Conservation (phyloP, 2,888 invertebrate species). For the Palloptera scutellata region DNA sequence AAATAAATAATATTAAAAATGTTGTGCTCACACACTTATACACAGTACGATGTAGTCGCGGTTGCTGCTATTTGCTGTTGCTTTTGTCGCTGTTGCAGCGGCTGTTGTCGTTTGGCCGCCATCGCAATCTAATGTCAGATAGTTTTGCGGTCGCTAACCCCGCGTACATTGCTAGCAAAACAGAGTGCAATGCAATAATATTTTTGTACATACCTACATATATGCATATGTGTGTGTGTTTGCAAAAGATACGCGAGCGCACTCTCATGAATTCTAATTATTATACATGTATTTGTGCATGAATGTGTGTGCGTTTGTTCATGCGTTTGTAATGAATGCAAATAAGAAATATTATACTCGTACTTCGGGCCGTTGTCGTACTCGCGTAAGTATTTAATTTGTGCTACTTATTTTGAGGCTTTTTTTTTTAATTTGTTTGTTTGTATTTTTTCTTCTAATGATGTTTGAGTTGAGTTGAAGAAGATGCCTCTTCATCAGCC, state of each 20-base stretch:
- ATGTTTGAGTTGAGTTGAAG: neutral
- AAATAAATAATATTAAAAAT: conserved; percentile 25
- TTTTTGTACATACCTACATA: neutral
- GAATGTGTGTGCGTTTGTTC: conserved; percentile 15
- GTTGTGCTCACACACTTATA: neutral
- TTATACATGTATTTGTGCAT: conserved; percentile 5
- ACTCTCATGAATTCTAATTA: too few species aligned
- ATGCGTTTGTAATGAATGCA: conserved; percentile 22
- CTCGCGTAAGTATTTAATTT: neutral
- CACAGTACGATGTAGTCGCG: conserved; percentile 3
- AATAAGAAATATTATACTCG: conserved; percentile 17
- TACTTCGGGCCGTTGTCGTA: neutral
- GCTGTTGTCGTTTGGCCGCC: conserved; percentile 63
- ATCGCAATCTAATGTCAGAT: conserved; percentile 65
- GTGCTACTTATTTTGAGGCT: neutral
- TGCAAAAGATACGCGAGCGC: neutral
- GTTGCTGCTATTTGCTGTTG: conserved; percentile 5
- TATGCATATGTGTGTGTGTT: neutral
- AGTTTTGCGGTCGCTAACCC: conserved; percentile 65
- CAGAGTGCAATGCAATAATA: conserved; percentile 15
- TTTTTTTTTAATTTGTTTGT: too few species aligned
- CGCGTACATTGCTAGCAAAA: conserved; percentile 27
- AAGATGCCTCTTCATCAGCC: too few species aligned
- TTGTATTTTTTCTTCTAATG: neutral
- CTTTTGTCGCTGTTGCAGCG: conserved; percentile 47